Percentiles rank a stretch among this genome's conserved stretches.
Conservation (phyloP, 2,888 invertebrate genomes). For the Oscheius sp. region DNA sequence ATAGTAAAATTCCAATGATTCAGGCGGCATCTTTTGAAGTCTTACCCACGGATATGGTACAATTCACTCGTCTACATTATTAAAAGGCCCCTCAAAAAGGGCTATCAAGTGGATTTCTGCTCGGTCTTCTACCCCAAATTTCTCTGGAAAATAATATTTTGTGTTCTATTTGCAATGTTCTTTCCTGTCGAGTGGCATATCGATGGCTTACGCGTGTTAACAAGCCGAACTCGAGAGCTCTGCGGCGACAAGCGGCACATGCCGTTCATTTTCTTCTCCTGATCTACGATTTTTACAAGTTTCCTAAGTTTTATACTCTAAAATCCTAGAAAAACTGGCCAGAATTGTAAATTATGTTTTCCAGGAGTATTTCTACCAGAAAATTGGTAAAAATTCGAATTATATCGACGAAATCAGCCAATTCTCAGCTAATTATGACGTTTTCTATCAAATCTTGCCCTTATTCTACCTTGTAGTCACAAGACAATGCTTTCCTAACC, state of each 20-base stretch:
- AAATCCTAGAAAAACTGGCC: too few species aligned
- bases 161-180: constrained; percentile 13
- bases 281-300: constrained; percentile 14
- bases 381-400: too few species aligned
- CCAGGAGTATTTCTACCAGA: too few species aligned
- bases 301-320: background rate
- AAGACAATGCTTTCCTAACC: too few species aligned
- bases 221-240: constrained; percentile 31
- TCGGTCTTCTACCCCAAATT: too few species aligned
- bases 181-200: constrained; percentile 32
- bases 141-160: too few species aligned
- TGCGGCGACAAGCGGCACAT: constrained; percentile 7
- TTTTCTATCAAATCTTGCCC: too few species aligned
- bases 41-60: constrained; percentile 9
- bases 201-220: constrained; percentile 33
- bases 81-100: background rate
- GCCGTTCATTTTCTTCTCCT: constrained; percentile 8
- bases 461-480: too few species aligned
- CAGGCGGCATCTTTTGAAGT: constrained; percentile 24
- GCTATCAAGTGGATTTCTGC: too few species aligned
- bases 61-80: constrained; percentile 3
- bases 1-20: background rate
- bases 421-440: too few species aligned
- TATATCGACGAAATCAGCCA: too few species aligned
- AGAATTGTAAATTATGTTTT: too few species aligned